Conservation (phyloP, 2,113 vertebrate species). For the Chloroceryle aenea region DNA sequence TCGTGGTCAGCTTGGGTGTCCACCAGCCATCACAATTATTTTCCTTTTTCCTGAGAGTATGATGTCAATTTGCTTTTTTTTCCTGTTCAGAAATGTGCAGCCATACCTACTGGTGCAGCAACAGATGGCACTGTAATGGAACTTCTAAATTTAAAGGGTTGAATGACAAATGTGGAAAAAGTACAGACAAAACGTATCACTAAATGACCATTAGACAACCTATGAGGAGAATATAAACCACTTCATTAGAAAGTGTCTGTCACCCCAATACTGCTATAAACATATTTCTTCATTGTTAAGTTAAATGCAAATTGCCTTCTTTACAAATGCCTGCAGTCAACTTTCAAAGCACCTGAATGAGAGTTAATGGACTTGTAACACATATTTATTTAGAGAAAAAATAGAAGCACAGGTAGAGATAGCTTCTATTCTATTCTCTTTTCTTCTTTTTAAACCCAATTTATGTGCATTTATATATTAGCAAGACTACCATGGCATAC, state of each 20-base stretch:
- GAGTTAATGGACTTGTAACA: neutral
- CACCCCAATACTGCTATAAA: neutral
- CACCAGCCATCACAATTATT: neutral
- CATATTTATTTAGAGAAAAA: neutral
- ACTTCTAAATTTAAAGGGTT: slow-evolving; percentile 43
- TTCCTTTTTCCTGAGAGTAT: neutral
- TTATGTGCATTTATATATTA: neutral
- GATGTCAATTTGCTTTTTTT: neutral
- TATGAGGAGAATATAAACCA: slow-evolving; percentile 11
- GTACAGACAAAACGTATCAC: slow-evolving; percentile 12
- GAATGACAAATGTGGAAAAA: slow-evolving; percentile 45
- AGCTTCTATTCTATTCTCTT: no score
- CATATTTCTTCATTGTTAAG: neutral
- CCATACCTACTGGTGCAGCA: neutral
- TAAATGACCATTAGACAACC: slow-evolving; percentile 15
- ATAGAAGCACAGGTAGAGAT: no score
- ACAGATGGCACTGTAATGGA: slow-evolving; percentile 6
- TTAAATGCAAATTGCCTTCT: neutral
- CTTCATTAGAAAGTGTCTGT: neutral
- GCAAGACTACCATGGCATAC: neutral
- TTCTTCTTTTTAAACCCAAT: neutral
- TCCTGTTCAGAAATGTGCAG: neutral
- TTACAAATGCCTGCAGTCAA: neutral
- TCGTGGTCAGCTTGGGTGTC: neutral
- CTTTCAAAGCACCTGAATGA: neutral